Evolutionary conservation across 53 echinoderm and acorn worm species (phyloP).

Genomic region (Patiria pectinifera): DNA sequence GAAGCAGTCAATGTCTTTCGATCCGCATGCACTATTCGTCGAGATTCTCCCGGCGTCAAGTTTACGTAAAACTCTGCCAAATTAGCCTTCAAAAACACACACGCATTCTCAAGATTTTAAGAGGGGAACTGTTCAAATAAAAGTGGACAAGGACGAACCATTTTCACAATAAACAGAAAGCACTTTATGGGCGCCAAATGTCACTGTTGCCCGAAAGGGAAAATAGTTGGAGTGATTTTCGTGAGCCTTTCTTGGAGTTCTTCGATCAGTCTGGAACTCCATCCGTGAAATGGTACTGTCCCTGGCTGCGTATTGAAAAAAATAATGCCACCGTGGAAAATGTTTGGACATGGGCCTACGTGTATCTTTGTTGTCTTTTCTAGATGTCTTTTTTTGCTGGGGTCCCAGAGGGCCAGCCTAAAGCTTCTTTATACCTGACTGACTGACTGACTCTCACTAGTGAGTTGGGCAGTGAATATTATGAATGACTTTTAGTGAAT

Average conservation of each 20-base stretch:
- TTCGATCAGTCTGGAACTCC: too few relatives aligned
- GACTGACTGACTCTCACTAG: too few relatives aligned
- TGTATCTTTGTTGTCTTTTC: too few relatives aligned
- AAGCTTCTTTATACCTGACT: too few relatives aligned
- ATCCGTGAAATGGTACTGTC: too few relatives aligned
- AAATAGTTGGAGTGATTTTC: not conserved
- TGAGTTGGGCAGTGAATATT: too few relatives aligned
- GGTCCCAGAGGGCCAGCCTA: too few relatives aligned
- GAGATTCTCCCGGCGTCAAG: not conserved
- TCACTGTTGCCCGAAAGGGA: slow-evolving; percentile 16
- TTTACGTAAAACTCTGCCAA: slow-evolving; percentile 19
- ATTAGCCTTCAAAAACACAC: slow-evolving; percentile 2
- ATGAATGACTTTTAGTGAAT: too few relatives aligned
- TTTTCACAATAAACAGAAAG: slow-evolving; percentile 52
- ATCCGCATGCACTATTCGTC: not conserved
- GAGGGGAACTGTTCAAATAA: not conserved
- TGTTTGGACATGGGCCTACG: too few relatives aligned
- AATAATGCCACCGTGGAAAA: too few relatives aligned
- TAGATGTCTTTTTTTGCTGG: too few relatives aligned
- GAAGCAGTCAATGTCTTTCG: slow-evolving; percentile 6
- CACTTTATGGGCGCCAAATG: slow-evolving; percentile 50
- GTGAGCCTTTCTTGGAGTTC: not conserved
- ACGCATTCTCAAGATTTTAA: not conserved
- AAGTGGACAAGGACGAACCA: slow-evolving; percentile 35
- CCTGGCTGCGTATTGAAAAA: too few relatives aligned